These are phyloP conservation scores for Drosophila eohydei DNA, from an alignment of 2,888 invertebrate species.

Conservation along the genomic window DNA sequence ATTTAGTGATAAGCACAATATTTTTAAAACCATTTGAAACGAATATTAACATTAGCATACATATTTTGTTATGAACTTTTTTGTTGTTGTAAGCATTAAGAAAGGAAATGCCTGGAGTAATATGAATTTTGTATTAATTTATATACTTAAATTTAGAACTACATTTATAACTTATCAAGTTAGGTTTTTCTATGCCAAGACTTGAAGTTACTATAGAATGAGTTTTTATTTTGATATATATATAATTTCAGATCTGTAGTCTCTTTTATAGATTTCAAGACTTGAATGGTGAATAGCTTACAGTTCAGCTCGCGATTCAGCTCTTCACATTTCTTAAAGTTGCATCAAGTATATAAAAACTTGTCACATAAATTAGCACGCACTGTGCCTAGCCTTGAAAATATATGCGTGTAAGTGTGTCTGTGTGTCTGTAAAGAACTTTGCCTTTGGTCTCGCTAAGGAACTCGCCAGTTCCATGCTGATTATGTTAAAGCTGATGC, in stretches of 20 bases:
- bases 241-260: neutral
- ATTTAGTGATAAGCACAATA: too few relatives aligned
- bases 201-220: too few relatives aligned
- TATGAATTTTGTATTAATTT: too few relatives aligned
- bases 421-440: neutral
- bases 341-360: neutral
- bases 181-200: too few relatives aligned
- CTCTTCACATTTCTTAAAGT: neutral
- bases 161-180: too few relatives aligned
- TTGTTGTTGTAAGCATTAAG: too few relatives aligned
- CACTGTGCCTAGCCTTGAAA: constrained; percentile 55
- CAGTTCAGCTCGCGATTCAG: neutral
- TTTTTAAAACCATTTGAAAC: too few relatives aligned
- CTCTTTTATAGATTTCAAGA: neutral
- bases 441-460: constrained; percentile 15
- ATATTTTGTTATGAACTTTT: too few relatives aligned
- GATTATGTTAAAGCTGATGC: constrained; percentile 47
- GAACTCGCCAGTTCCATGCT: constrained; percentile 36
- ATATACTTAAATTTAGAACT: too few relatives aligned
- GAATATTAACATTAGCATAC: too few relatives aligned
- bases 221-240: neutral
- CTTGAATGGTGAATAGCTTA: neutral
- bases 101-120: too few relatives aligned
- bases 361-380: constrained; percentile 15
- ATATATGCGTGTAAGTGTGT: constrained; percentile 6